phyloP scores from a whole-genome alignment of 2,888 invertebrate genomes.

The Drosophila siamana region DNA sequence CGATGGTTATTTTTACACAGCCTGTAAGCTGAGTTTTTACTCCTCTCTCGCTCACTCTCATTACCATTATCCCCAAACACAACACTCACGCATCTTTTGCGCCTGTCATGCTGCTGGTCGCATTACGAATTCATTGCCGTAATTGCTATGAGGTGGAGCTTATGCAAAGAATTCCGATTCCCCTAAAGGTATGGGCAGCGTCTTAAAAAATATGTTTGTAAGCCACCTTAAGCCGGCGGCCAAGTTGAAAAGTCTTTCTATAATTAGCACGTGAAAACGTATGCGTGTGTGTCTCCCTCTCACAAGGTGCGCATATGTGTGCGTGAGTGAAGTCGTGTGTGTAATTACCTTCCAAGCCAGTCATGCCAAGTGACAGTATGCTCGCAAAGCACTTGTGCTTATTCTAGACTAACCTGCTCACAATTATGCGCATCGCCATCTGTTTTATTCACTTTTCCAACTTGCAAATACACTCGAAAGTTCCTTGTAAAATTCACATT shows the following conservation, averaged over 20 bases:
- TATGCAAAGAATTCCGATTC: slow-evolving; percentile 42
- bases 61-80: background rate
- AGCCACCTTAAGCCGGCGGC: slow-evolving; percentile 12
- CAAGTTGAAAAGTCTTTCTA: slow-evolving; percentile 25
- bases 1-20: slow-evolving; percentile 59
- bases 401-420: slow-evolving; percentile 29
- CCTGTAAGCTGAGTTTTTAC: slow-evolving; percentile 17
- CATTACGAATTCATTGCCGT: slow-evolving; percentile 50
- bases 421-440: slow-evolving; percentile 5
- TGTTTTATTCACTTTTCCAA: slow-evolving; percentile 1
- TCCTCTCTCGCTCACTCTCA: background rate
- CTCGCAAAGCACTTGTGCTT: slow-evolving; percentile 38
- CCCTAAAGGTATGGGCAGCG: slow-evolving; percentile 1
- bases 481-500: background rate
- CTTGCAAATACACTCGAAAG: background rate
- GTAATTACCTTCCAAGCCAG: slow-evolving; percentile 44
- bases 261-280: slow-evolving; percentile 35
- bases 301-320: background rate
- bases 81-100: background rate
- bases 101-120: background rate
- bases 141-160: slow-evolving; percentile 36
- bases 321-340: slow-evolving; percentile 21
- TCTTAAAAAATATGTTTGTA: slow-evolving; percentile 16
- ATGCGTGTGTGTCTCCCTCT: too few relatives aligned
- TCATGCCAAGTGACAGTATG: slow-evolving; percentile 60